Base-by-base conservation (phyloP, 2,888 invertebrate genomes). In the Lissonota sp. region DNA sequence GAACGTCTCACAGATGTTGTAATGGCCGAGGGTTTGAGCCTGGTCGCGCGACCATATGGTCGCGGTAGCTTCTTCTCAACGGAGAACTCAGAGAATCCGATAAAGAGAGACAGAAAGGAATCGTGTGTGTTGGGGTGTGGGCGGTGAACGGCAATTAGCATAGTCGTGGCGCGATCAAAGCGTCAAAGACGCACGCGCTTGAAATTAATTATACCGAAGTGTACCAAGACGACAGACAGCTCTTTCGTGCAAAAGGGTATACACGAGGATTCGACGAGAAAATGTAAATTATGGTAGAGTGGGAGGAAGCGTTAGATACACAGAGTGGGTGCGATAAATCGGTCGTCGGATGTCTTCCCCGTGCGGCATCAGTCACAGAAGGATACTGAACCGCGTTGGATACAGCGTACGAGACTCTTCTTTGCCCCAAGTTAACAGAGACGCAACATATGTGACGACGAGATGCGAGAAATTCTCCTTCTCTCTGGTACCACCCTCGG, bases 131-230 rank as follows among this genome's bases (percentile, higher is more conserved):
- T 53, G 78, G 84, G 78, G 84, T 82, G 86, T 86, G 84, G 86
- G 86, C 82, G 85, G 80, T 76, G 83, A 83, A 76, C 79, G 84
- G 85, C 85, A 87, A 87, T 87, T 87, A 87, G 84, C 86, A 86
- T 86, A 87, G 84, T 85, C 80, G 74, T 75, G 78, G 84, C 82
- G 83, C 83, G 84, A 87, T 87, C 86, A 85, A 85, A 86, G 87
- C 84, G 77, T 75, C 78, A 79, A 83, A 80, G 84, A 83, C 84
- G 26, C 26, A 82, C 84, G 83, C 79, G 83, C 82, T 76, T 79
- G 82, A 82, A 84, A 83, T 84, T 83, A 84, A 83, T 80, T 83
- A 80, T 80, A 55, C 57, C 67, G 62, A 57, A 76, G 64, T 71
- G 70, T 74, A 51, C 62, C 42, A 67, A 76, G 73, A 79, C 79